Base-by-base conservation (phyloP, 2,888 invertebrate species). In the Palloptera scutellata region DNA sequence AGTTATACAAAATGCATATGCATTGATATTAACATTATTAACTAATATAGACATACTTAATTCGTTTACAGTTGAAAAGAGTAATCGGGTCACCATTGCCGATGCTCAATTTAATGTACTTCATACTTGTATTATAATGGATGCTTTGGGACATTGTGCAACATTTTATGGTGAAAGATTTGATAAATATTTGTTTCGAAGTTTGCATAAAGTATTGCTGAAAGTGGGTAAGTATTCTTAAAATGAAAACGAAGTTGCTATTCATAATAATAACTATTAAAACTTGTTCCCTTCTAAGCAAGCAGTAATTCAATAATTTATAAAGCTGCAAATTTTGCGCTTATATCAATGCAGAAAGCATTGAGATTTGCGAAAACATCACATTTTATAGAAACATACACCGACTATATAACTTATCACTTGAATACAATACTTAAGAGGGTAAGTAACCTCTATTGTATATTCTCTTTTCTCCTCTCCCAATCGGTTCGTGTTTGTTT, bases 401-500 rank as follows among this genome's bases (percentile, higher is more conserved):
- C 91, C 0, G 93, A 93, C 81, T 94, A 92, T 79, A 88, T 93
- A 78, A 89, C 91, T 0, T 89, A 89, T 77, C 90, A 92, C 75
- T 87, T 94, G 66, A 90, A 90, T 41, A 82, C 87, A 0, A 87
- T 89, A 76, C 85, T 93, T 1, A 90, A 89, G 67, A 88, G 87
- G 84, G 87, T 88, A 78, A 69, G 68, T 59, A 11, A 52, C 30
- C 30, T 6, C 51, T 54, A 19, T 59, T 58, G 15, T 43, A n/a
- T 11, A 17, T 43, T n/a, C 40, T 45, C 9, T 17, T 19, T 53
- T 59, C 10, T 4, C 30, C 11, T 0, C 5, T 57, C 8, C n/a
- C 10, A 12, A 45, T 11, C 8, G 4, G 8, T 40, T 2, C 11
- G 1, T 13, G 30, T 13, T 42, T 15, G 6, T 52, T 40, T 48